A percentile compares a stretch with the other conserved stretches of the same genome.
phyloP scores from a whole-genome alignment of 2,888 invertebrate genomes.

The Ferdinandea cuprea region DNA sequence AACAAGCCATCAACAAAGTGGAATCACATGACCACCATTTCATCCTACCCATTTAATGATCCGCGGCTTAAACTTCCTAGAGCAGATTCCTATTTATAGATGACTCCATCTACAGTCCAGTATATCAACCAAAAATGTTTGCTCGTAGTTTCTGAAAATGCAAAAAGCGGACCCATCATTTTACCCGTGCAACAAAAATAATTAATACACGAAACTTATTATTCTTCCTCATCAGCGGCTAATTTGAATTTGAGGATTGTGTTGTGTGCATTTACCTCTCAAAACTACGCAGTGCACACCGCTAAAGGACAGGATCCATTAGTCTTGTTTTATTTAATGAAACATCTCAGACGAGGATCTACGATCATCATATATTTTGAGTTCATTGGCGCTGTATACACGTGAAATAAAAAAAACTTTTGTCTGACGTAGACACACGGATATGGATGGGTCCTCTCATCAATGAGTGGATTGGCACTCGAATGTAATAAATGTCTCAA shows the following conservation, averaged over 20 bases:
- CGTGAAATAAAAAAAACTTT: slow-evolving; percentile 18
- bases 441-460: slow-evolving; percentile 21
- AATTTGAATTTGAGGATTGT: slow-evolving; percentile 11
- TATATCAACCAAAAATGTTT: background rate
- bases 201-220: slow-evolving; percentile 22
- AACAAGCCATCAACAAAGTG: slow-evolving; percentile 39
- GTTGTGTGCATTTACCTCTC: slow-evolving; percentile 38
- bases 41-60: slow-evolving; percentile 25
- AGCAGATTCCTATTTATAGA: slow-evolving; percentile 63
- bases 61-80: slow-evolving; percentile 27
- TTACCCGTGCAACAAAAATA: slow-evolving; percentile 10
- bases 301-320: background rate
- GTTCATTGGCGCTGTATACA: slow-evolving; percentile 18
- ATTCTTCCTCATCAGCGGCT: slow-evolving; percentile 33
- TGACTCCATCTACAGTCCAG: slow-evolving; percentile 54
- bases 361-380: slow-evolving; percentile 59
- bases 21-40: slow-evolving; percentile 29
- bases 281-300: slow-evolving; percentile 41
- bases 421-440: slow-evolving; percentile 10
- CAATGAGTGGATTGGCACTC: slow-evolving; percentile 53
- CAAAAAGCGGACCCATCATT: slow-evolving; percentile 2
- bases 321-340: background rate
- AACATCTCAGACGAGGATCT: slow-evolving; percentile 1
- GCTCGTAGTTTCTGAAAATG: background rate
- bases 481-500: slow-evolving; percentile 34